A percentile compares a stretch with the other conserved stretches of the same genome.
phyloP scores from a whole-genome alignment of 2,113 vertebrate species.

The Myotis lucifugus region DNA sequence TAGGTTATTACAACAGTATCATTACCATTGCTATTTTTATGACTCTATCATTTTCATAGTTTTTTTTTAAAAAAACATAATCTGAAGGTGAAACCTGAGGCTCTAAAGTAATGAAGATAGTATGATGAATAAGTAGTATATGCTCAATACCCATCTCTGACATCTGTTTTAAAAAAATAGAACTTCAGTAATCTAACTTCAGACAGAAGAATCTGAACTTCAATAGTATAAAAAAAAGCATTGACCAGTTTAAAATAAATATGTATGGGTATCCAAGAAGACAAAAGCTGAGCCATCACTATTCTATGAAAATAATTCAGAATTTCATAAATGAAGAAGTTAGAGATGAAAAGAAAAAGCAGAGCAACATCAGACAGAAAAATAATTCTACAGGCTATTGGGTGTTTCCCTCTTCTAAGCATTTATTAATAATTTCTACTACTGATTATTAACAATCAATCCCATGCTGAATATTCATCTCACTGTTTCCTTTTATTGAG shows the following conservation, averaged over 20 bases:
- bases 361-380: slow-evolving; percentile 20
- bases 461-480: background rate
- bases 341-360: slow-evolving; percentile 14
- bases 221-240: slow-evolving; percentile 8
- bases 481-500: background rate
- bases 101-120: slow-evolving; percentile 57
- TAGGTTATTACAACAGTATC: background rate
- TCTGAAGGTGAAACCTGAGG: slow-evolving; percentile 68
- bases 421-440: background rate
- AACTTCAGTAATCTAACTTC: slow-evolving; percentile 34
- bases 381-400: background rate
- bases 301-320: slow-evolving; percentile 50
- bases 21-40: slow-evolving; percentile 66
- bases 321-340: slow-evolving; percentile 44
- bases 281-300: background rate
- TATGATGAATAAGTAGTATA: slow-evolving; percentile 69
- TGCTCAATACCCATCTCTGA: slow-evolving; percentile 11
- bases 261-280: slow-evolving; percentile 27
- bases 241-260: background rate
- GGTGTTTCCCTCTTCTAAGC: background rate
- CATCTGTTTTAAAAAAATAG: slow-evolving; percentile 36
- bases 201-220: slow-evolving; percentile 23
- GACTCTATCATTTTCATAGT: slow-evolving; percentile 70
- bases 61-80: slow-evolving; percentile 42
- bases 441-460: background rate